Evolutionary conservation across 2,113 vertebrate species (phyloP), one percentile per base, ranked within the genome.

Genomic region (Geothlypis trichas): DNA sequence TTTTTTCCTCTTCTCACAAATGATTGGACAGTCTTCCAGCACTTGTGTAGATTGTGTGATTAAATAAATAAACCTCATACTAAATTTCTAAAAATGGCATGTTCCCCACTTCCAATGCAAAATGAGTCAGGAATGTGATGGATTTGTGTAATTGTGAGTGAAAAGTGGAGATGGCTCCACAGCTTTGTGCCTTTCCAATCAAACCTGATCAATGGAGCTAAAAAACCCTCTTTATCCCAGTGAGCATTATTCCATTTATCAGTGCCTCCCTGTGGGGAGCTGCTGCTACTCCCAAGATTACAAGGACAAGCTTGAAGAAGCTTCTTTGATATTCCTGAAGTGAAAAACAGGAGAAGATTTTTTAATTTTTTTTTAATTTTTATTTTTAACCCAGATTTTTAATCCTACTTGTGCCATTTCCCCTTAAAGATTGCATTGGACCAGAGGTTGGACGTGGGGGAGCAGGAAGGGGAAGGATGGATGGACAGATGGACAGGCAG

Each of bases 381-480:
- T 31, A 10, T 51, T 81, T 54, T 39, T 5, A 16, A 3, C 22
- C 15, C 37, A 4, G 3, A 75, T 61, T 57, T 57, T 3, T 6
- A 13, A 17, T 30, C 0, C 1, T 0, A 0, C 28, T 37, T 30
- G 44, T 31, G 58, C 68, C 7, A 0, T 51, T n/a, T 62, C 49
- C 52, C n/a, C 31, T 54, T 16, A 5, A 30, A 16, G 31, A 13
- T 5, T 51, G 5, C 39, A 2, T 2, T 24, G 20, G 7, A 3
- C 1, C 4, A 31, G 63, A 68, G 39, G 8, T 28, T 35, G 62
- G 44, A 1, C 12, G 31, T 15, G 2, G 37, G n/a, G 52, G 41
- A 16, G 33, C 42, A 31, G 61, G 10, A 5, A 58, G 33, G 59
- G 42, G 41, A 14, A 8, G n/a, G 55, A 4, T 4, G 26, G 42